phyloP scores from a whole-genome alignment of 2,888 invertebrate genomes.

The Drosophila testacea region DNA sequence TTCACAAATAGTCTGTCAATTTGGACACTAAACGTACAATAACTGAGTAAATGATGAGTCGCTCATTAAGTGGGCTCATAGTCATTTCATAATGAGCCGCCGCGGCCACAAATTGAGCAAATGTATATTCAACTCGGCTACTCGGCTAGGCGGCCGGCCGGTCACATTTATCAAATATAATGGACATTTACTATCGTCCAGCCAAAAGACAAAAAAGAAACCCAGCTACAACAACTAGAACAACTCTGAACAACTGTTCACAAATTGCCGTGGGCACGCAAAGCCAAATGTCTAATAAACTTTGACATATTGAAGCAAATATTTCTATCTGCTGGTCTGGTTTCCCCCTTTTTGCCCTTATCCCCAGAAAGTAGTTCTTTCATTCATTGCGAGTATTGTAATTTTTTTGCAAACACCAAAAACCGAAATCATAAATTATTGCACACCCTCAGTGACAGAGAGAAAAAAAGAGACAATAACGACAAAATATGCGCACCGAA shows the following conservation, averaged over 20 bases:
- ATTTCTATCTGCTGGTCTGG: conserved; percentile 58
- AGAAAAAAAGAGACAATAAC: conserved; percentile 52
- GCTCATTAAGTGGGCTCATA: conserved; percentile 55
- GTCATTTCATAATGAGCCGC: conserved; percentile 53
- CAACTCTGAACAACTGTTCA: conserved; percentile 64
- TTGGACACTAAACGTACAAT: conserved; percentile 70
- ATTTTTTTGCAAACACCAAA: conserved; percentile 41
- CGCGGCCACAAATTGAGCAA: conserved; percentile 43
- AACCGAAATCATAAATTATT: conserved; percentile 51
- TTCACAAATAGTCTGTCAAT: conserved; percentile 69
- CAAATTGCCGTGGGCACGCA: conserved; percentile 79
- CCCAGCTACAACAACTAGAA: conserved; percentile 14
- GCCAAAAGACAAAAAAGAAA: conserved; percentile 7
- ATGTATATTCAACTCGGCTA: conserved; percentile 59
- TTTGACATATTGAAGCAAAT: conserved; percentile 79
- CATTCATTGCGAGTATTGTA: conserved; percentile 36
- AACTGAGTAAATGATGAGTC: conserved; percentile 71
- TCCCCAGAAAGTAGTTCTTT: conserved; percentile 12
- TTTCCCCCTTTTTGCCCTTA: conserved; percentile 1
- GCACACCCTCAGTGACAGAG: conserved; percentile 25
- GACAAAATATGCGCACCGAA: conserved; percentile 53
- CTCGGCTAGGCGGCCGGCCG: conserved; percentile 17
- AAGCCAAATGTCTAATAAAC: conserved; percentile 79
- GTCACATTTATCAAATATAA: conserved; percentile 74
- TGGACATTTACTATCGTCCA: conserved; percentile 71